Base-by-base conservation (phyloP, 2,797 vertebrate species). In the Nannoperca australis region DNA sequence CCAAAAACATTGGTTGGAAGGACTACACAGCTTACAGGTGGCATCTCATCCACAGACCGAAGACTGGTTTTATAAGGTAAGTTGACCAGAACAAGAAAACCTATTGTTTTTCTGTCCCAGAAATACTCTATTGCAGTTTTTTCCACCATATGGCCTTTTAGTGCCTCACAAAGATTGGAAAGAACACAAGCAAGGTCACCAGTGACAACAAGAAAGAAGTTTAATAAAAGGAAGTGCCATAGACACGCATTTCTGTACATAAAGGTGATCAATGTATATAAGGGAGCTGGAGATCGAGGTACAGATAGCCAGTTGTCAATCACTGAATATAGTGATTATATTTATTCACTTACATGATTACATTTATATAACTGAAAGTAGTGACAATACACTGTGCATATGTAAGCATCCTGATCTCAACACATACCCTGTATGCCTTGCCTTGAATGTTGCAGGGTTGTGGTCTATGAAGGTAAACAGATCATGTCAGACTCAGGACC, bases 1-100 rank as follows among this genome's bases (percentile, higher is more conserved):
- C 98, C 55, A 98, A 97, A 90, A 99, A 99, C 81, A 94, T 99
- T 18, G 98, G 98, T 42, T 99, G 98, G 98, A 99, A 99, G 82
- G 98, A 99, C 94, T 99, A 98, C 84, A 99, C 98, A 0, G 98
- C 98, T 45, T 99, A 99, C 90, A 95, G 98, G 94, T 99, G 98
- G 98, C 98, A 99, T 85, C 97, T 99, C 75, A 96, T 96, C 85
- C 98, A 99, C 79, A 97, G 98, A 83, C 98, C 98, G 32, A 98
- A 97, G 94, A 99, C 97, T 0, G 98, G 98, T 66, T 97, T 97
- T 84, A 99, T 99, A 90, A 98, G 97, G 98, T 99, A 94, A 30
- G 7, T 32, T 18, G 11, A 56, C 22, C 22, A 32, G 14, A 27
- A 61, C 7, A 36, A 24, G 8, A 70, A 47, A 62, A 53, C 32